Percentiles rank a stretch among this genome's conserved stretches.
These are phyloP conservation scores for Myioborus miniatus DNA, from an alignment of 2,797 vertebrate species.

Conservation along the genomic window DNA sequence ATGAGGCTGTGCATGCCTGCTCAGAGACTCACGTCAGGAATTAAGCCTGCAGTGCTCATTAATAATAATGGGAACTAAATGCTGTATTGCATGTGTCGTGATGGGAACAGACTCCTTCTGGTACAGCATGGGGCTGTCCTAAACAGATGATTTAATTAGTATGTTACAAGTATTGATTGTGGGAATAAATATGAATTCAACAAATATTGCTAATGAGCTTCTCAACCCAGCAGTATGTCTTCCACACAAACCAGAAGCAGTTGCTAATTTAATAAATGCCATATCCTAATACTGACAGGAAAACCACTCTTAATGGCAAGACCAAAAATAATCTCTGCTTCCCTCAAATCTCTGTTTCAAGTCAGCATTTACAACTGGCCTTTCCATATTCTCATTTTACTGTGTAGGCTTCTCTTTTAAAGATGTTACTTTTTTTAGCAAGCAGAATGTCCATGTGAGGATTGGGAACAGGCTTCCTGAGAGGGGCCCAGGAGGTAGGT, in stretches of 20 bases:
- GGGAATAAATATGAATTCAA: conserved; percentile 55
- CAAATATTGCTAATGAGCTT: conserved; percentile 51
- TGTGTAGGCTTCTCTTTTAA: background rate
- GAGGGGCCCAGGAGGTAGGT: background rate
- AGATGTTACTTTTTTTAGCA: background rate
- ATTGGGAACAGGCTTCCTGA: background rate
- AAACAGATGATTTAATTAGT: conserved; percentile 61
- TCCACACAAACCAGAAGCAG: conserved; percentile 15
- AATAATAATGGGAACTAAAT: conserved; percentile 63
- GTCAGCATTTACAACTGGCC: background rate
- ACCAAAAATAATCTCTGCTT: background rate
- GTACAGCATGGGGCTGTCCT: conserved; percentile 44
- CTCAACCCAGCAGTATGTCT: conserved; percentile 24
- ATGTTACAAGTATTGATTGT: conserved; percentile 53
- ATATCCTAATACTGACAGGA: background rate
- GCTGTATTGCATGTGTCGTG: conserved; percentile 1
- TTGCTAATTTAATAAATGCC: conserved; percentile 19
- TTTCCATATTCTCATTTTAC: background rate
- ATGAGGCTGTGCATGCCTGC: conserved; percentile 1
- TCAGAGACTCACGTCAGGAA: conserved; percentile 41
- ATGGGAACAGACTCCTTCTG: background rate
- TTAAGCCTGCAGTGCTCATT: conserved; percentile 55
- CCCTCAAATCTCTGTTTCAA: background rate
- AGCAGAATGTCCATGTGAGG: background rate
- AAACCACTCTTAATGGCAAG: background rate